These are phyloP conservation scores for Lapara coniferarum DNA, from an alignment of 2,888 invertebrate species.

Conservation along the genomic window DNA sequence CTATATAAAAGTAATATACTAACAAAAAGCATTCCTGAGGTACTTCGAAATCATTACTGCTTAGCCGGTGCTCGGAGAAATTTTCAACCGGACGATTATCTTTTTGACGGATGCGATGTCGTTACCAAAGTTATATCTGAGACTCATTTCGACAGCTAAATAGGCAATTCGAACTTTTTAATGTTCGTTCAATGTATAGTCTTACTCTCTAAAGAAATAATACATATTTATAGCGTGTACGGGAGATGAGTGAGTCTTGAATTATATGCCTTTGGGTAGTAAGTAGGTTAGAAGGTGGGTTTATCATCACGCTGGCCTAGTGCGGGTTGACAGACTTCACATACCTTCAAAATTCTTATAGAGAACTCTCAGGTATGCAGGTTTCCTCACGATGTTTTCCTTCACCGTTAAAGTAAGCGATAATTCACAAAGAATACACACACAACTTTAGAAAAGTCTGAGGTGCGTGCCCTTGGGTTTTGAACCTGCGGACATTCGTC, in stretches of 20 bases:
- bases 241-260: not conserved
- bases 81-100: constrained; percentile 36
- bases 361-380: too few relatives aligned
- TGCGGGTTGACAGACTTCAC: too few relatives aligned
- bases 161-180: constrained; percentile 59
- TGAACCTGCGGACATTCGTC: too few relatives aligned
- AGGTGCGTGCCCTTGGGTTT: too few relatives aligned
- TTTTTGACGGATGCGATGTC: constrained; percentile 44
- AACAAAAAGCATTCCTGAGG: not conserved
- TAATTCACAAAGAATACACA: too few relatives aligned
- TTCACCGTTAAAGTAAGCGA: too few relatives aligned
- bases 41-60: constrained; percentile 4
- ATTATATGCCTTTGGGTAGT: too few relatives aligned
- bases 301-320: too few relatives aligned
- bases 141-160: constrained; percentile 48
- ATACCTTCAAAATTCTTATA: too few relatives aligned
- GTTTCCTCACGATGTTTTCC: too few relatives aligned
- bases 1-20: not conserved
- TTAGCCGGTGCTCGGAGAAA: not conserved
- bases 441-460: too few relatives aligned
- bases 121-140: constrained; percentile 41
- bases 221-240: not conserved
- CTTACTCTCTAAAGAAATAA: constrained; percentile 22
- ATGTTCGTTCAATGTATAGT: constrained; percentile 45
- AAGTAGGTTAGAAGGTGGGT: too few relatives aligned